Evolutionary conservation across 2,113 vertebrate genomes (phyloP).

Genomic region (Pteropus alecto): DNA sequence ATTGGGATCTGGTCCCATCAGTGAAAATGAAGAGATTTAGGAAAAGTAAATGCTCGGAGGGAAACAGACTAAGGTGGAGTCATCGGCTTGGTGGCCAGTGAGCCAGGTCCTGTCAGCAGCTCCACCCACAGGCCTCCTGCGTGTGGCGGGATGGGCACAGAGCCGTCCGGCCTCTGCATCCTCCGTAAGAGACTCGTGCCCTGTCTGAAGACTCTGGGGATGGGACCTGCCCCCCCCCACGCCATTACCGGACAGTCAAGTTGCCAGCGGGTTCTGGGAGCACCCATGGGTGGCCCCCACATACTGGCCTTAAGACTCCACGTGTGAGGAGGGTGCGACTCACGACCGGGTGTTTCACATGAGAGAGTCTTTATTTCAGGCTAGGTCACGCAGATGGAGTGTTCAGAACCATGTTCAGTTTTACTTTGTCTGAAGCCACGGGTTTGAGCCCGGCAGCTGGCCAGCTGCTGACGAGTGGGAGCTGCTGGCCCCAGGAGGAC

Average conservation of each 20-base stretch:
- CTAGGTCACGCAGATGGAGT: too few relatives aligned
- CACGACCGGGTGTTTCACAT: fast-evolving
- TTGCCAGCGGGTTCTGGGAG: fast-evolving
- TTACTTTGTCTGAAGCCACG: not conserved
- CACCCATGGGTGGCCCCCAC: fast-evolving
- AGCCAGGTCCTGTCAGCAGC: not conserved
- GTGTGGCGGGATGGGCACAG: fast-evolving
- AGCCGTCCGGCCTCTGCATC: fast-evolving
- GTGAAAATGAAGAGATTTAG: not conserved
- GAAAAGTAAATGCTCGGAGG: not conserved
- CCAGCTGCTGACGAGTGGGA: fast-evolving
- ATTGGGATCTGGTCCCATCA: not conserved
- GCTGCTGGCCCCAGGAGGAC: too few relatives aligned
- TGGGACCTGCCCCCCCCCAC: too few relatives aligned
- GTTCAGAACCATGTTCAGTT: not conserved
- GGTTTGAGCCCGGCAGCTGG: not conserved
- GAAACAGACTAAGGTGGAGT: not conserved
- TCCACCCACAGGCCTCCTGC: fast-evolving
- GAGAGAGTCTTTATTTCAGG: not conserved
- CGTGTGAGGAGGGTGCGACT: not conserved
- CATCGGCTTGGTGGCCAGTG: fast-evolving
- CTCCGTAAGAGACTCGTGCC: too few relatives aligned
- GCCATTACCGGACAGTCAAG: fast-evolving
- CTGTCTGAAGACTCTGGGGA: not conserved
- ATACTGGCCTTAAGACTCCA: too few relatives aligned